Percentiles rank a stretch among this genome's conserved stretches.
phyloP scores from a whole-genome alignment of 2,113 vertebrate genomes.

The Otolemur garnettii region DNA sequence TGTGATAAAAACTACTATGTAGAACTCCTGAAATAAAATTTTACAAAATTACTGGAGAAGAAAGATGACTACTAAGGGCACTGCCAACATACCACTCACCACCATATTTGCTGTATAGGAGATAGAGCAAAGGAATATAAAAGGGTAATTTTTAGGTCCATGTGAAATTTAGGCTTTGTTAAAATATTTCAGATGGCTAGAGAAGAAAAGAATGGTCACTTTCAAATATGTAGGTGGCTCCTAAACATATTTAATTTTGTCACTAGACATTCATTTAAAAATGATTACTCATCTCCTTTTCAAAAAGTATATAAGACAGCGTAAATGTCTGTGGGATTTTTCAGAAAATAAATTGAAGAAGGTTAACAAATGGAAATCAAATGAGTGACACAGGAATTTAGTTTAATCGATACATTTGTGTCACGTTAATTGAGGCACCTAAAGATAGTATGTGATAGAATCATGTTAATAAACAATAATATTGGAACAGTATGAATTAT shows the following conservation, averaged over 20 bases:
- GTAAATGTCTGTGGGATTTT: neutral
- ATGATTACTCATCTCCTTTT: constrained; percentile 10
- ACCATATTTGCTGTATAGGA: neutral
- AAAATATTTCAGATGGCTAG: constrained; percentile 23
- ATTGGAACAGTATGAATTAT: neutral
- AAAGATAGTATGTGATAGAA: neutral
- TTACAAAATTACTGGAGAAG: neutral
- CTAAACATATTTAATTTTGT: constrained; percentile 11
- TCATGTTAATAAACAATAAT: constrained; percentile 33
- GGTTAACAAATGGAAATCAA: constrained; percentile 52
- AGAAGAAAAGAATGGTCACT: neutral
- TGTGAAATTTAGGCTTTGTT: neutral
- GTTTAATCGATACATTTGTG: neutral
- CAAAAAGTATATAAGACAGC: neutral
- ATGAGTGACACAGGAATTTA: neutral
- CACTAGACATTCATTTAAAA: neutral
- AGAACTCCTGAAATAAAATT: constrained; percentile 26
- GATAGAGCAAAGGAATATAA: neutral
- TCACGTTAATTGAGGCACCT: neutral
- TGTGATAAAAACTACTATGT: neutral
- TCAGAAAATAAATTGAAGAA: constrained; percentile 49
- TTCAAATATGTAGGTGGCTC: neutral
- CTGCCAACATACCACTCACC: neutral
- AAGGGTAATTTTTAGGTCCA: constrained; percentile 13
- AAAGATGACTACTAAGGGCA: neutral